Evolutionary conservation across 2,797 vertebrate genomes (phyloP).

Genomic region (Rhinatrema bivittatum): DNA sequence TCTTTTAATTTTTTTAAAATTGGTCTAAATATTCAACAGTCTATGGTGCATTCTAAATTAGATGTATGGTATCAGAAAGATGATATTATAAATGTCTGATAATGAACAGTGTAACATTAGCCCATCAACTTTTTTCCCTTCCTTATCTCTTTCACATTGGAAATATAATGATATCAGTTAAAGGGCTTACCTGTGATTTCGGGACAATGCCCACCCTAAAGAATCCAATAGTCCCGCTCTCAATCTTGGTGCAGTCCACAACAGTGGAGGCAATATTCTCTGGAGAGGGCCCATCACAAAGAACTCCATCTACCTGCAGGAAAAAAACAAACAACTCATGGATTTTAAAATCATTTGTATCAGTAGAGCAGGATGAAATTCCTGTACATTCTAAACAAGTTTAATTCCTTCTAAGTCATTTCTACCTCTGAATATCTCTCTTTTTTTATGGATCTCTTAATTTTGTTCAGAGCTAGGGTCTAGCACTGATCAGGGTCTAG

Average conservation of each 20-base stretch:
- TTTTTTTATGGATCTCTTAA: no score
- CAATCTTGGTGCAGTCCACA: conserved; percentile 84
- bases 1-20: no score
- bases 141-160: background rate
- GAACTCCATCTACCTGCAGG: conserved; percentile 74
- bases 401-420: no score
- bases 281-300: conserved; percentile 81
- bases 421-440: no score
- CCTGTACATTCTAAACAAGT: no score
- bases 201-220: conserved; percentile 80
- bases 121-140: background rate
- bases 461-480: no score
- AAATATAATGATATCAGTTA: background rate
- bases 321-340: background rate
- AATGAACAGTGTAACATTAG: background rate
- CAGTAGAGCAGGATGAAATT: no score
- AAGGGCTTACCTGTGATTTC: conserved; percentile 68
- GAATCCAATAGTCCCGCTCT: conserved; percentile 71
- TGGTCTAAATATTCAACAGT: no score
- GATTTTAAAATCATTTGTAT: background rate
- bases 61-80: background rate
- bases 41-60: no score
- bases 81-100: background rate
- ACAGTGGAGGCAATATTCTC: conserved; percentile 86
- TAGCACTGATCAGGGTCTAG: no score